Percentiles rank a stretch among this genome's conserved stretches.
These are phyloP conservation scores for Amphipoea oculea DNA, from an alignment of 2,888 invertebrate genomes.

Conservation along the genomic window DNA sequence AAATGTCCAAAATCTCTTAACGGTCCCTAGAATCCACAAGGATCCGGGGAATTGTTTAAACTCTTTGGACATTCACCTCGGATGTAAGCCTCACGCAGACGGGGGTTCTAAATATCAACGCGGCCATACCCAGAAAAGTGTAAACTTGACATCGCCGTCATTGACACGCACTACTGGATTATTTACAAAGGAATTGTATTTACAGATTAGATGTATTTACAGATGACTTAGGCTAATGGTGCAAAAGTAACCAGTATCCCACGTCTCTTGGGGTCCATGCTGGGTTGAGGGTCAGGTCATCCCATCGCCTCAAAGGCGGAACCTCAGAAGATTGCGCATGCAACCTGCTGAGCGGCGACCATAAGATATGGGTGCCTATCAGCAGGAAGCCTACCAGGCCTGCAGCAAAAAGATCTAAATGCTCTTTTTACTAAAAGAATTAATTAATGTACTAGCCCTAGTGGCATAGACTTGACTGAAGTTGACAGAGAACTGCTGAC, in stretches of 20 bases:
- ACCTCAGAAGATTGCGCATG: constrained; percentile 26
- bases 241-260: constrained; percentile 47
- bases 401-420: constrained; percentile 4
- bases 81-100: constrained; percentile 2
- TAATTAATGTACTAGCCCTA: constrained; percentile 4
- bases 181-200: constrained; percentile 40
- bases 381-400: constrained; percentile 30
- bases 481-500: constrained; percentile 45
- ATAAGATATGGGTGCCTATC: not conserved
- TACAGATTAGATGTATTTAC: constrained; percentile 23
- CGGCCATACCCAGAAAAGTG: constrained; percentile 41
- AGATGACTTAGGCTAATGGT: constrained; percentile 33
- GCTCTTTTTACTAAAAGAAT: constrained; percentile 19
- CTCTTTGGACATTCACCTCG: constrained; percentile 9
- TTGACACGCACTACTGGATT: constrained; percentile 17
- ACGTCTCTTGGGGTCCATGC: constrained; percentile 35
- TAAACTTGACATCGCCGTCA: constrained; percentile 28
- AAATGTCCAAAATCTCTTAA: constrained; percentile 10
- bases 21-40: not conserved
- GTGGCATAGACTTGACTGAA: constrained; percentile 36
- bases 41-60: not conserved
- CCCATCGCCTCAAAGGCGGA: constrained; percentile 50
- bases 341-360: constrained; percentile 12
- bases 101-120: constrained; percentile 20
- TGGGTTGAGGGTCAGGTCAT: constrained; percentile 45